A percentile compares a stretch with the other conserved stretches of the same genome.
Evolutionary conservation across 2,797 vertebrate species (phyloP).

Genomic region (Takifugu rubripes): DNA sequence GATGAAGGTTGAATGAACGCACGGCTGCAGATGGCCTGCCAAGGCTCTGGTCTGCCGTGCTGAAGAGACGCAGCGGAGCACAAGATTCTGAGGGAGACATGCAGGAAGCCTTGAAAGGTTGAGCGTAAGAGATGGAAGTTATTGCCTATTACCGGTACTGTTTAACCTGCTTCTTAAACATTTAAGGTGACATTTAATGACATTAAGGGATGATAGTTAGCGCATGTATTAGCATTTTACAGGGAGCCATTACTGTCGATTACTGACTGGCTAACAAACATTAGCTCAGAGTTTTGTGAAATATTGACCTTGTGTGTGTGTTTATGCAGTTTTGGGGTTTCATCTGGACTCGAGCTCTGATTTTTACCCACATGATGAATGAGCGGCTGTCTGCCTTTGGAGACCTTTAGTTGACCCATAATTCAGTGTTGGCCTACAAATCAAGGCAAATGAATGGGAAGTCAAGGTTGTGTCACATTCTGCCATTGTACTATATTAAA

Average conservation of each 20-base stretch:
- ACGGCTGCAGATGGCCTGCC: too few relatives aligned
- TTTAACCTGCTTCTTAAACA: conserved; percentile 4
- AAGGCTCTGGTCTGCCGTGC: too few relatives aligned
- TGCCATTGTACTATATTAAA: conserved; percentile 48
- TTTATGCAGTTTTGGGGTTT: neutral
- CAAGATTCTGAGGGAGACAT: too few relatives aligned
- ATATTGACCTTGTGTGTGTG: neutral
- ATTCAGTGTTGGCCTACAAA: conserved; percentile 50
- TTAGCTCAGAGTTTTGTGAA: neutral
- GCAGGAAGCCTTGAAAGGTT: too few relatives aligned
- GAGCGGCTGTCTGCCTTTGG: conserved; percentile 13
- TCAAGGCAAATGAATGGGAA: conserved; percentile 26
- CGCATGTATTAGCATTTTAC: conserved; percentile 5
- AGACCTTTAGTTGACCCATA: conserved; percentile 36
- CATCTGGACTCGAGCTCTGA: neutral
- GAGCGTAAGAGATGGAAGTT: too few relatives aligned
- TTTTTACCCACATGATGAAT: neutral
- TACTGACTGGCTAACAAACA: neutral
- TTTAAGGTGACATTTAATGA: neutral
- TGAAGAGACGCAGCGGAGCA: too few relatives aligned
- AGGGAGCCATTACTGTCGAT: neutral
- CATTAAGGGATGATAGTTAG: neutral
- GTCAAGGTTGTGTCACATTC: conserved; percentile 48
- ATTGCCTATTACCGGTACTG: neutral
- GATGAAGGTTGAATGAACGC: too few relatives aligned